These are phyloP conservation scores for Drosophila koepferae DNA, from an alignment of 2,888 invertebrate species.

Conservation along the genomic window DNA sequence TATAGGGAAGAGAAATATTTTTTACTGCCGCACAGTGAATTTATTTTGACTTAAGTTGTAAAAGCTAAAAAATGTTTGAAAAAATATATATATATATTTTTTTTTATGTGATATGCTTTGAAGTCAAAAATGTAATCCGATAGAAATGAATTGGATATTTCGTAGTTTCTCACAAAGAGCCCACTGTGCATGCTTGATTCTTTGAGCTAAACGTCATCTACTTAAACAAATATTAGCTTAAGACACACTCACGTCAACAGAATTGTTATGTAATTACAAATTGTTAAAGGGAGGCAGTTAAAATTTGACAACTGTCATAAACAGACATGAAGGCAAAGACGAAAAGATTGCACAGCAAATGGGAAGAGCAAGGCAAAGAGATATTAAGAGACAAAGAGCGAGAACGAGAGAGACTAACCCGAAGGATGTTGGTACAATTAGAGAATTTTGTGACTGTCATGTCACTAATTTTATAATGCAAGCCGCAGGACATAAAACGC, in stretches of 20 bases:
- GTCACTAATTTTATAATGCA: conserved; percentile 68
- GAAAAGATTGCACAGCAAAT: not conserved
- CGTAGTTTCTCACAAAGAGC: not conserved
- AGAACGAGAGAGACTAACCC: not conserved
- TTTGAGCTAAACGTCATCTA: conserved; percentile 42
- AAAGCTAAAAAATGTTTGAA: not conserved
- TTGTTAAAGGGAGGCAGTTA: conserved; percentile 36
- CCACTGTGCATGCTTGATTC: conserved; percentile 9
- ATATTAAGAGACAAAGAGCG: not conserved
- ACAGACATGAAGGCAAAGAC: conserved; percentile 22
- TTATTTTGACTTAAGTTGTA: not conserved
- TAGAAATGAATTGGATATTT: not conserved
- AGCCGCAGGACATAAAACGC: conserved; percentile 67
- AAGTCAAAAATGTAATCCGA: not conserved
- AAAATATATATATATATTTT: too few species aligned
- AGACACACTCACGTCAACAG: not conserved
- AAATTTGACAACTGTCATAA: conserved; percentile 54
- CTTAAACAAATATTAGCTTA: conserved; percentile 55
- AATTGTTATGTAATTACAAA: conserved; percentile 37
- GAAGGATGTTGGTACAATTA: conserved; percentile 29
- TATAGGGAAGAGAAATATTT: not conserved
- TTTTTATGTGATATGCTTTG: not conserved
- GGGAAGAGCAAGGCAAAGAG: not conserved
- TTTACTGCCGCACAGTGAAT: not conserved
- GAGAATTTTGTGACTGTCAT: conserved; percentile 39